Base-by-base conservation (phyloP, 2,113 vertebrate species). In the Rafetus swinhoei region DNA sequence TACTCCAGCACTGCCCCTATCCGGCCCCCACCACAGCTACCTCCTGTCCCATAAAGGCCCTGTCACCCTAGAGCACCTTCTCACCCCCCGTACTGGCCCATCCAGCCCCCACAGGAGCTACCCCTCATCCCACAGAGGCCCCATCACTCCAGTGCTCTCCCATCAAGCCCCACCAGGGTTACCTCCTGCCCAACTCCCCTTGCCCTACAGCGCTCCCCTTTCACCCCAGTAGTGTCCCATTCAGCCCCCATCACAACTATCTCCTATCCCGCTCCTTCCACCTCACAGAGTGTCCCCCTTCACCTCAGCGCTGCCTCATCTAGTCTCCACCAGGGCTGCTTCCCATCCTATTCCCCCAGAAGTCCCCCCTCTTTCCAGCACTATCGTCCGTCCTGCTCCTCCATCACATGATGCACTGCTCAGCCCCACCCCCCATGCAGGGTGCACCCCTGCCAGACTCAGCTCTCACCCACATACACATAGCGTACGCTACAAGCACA, bases 101-200 rank as follows among this genome's bases (percentile, higher is more conserved):
- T 45, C 45, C 45, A 45, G 45, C 45, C 45, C 6, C 45, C 6
- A 45, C 6, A 45, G 45, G 45, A 45, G 45, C 45, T 45, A 45
- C 91, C 60, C 55, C 92, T 45, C 60, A 55, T 88, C 93, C 94
- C 93, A 80, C 94, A 0, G 93, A 88, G 86, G 84, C 87, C 69
- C 88, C 56, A 35, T 56, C 76, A 81, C 22, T 27, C 81, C 53
- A 57, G 88, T 92, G 81, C 80, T 14, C 85, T 65, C 54, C 53
- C 29, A 6, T 45, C 5, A 45, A 45, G 45, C 45, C 6, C 45
- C 45, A 45, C 45, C 45, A 45, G 5, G 45, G 45, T 45, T 45
- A 45, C 45, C 45, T 45, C 45, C 45, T 45, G 45, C 45, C 45
- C 45, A 1, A 45, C 45, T 11, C 45, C 74, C 77, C 6, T 22